A percentile compares a stretch with the other conserved stretches of the same genome.
Evolutionary conservation across 2,888 invertebrate species (phyloP).

Genomic region (Xylota segnis): DNA sequence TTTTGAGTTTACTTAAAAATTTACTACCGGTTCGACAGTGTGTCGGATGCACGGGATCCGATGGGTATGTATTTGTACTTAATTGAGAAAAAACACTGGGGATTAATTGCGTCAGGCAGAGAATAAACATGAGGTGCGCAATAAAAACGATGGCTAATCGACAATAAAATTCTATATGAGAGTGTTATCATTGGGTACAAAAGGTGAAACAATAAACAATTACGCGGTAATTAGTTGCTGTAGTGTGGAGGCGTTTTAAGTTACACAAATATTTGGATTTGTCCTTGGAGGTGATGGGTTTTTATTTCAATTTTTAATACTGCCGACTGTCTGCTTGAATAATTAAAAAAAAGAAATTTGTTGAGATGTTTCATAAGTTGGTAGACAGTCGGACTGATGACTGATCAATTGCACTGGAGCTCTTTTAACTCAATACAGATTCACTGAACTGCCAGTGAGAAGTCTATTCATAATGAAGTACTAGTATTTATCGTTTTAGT

Average conservation of each 20-base stretch:
- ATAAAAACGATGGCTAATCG: slow-evolving; percentile 75
- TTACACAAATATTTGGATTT: slow-evolving; percentile 74
- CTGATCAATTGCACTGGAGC: not conserved
- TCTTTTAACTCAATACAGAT: not conserved
- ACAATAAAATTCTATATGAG: slow-evolving; percentile 64
- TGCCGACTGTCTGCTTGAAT: slow-evolving; percentile 54
- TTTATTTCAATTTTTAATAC: slow-evolving; percentile 35
- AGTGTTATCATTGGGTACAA: slow-evolving; percentile 61
- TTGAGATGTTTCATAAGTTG: slow-evolving; percentile 1
- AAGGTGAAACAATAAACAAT: slow-evolving; percentile 75
- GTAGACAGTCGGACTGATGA: not conserved
- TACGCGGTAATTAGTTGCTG: slow-evolving; percentile 34
- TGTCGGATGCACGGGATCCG: slow-evolving; percentile 34
- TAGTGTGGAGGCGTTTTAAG: slow-evolving; percentile 48
- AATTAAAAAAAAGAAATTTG: slow-evolving; percentile 44
- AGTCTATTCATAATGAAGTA: too few relatives aligned
- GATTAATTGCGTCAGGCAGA: slow-evolving; percentile 74
- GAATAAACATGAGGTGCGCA: slow-evolving; percentile 71
- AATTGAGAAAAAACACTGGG: slow-evolving; percentile 69
- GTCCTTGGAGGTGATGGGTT: slow-evolving; percentile 57
- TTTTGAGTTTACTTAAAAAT: slow-evolving; percentile 72
- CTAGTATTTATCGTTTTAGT: too few relatives aligned
- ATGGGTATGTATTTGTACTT: slow-evolving; percentile 64
- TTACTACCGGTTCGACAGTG: slow-evolving; percentile 63
- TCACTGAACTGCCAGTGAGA: too few relatives aligned